These are phyloP conservation scores for Gopherus evgoodei DNA, from an alignment of 2,113 vertebrate species.

Conservation along the genomic window DNA sequence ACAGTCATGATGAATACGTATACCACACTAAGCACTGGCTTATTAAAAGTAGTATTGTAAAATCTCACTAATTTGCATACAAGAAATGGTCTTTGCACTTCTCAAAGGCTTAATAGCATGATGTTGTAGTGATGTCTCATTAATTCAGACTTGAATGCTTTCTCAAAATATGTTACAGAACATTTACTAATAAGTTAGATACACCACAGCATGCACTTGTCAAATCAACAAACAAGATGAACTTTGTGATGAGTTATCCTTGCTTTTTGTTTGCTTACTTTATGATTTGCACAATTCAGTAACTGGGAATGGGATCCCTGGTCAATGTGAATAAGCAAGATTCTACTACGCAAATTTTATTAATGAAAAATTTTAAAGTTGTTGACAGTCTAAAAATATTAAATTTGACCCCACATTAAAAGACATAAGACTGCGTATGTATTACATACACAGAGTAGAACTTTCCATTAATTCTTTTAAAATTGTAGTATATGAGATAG, in stretches of 20 bases:
- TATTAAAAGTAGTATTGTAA: slow-evolving; percentile 37
- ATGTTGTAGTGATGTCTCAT: neutral
- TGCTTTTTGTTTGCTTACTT: neutral
- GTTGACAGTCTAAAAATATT: slow-evolving; percentile 15
- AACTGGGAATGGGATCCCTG: neutral
- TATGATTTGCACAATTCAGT: neutral
- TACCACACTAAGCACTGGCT: slow-evolving; percentile 1
- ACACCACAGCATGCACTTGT: neutral
- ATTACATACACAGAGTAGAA: neutral
- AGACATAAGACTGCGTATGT: neutral
- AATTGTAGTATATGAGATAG: neutral
- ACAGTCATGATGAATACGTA: slow-evolving; percentile 3
- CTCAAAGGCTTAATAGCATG: neutral
- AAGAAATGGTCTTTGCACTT: slow-evolving; percentile 12
- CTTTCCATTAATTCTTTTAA: slow-evolving; percentile 14
- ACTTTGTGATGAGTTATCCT: neutral
- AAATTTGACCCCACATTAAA: neutral
- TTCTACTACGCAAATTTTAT: slow-evolving; percentile 18
- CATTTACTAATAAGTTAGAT: neutral
- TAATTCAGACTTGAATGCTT: slow-evolving; percentile 18
- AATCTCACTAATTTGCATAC: slow-evolving; percentile 43
- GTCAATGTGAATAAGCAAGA: neutral
- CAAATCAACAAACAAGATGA: neutral
- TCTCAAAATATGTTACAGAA: neutral
- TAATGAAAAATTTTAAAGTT: slow-evolving; percentile 4